Base-by-base conservation (phyloP, 2,797 vertebrate genomes). In the Manis pentadactyla region DNA sequence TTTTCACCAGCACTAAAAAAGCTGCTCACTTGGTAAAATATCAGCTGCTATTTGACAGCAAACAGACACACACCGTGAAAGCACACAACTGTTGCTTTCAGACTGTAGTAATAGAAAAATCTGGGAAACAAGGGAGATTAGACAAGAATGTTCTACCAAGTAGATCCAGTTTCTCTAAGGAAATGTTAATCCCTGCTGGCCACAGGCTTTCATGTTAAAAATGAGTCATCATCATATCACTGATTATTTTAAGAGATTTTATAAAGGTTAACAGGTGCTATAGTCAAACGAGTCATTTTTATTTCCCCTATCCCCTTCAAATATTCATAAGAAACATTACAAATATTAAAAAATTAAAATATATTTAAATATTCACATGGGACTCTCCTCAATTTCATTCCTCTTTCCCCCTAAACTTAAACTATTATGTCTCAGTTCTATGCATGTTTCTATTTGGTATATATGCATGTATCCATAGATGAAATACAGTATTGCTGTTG, bases 221-320 rank as follows among this genome's bases (percentile, higher is more conserved):
- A 53, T 85, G 97, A 98, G 87, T 95, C 93, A 95, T 96, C 82
- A 69, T 84, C 95, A 64, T 89, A 89, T 91, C 96, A 96, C 94
- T 69, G 87, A 81, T 97, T 95, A 96, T 94, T 94, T 97, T 97
- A 97, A 92, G 95, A 85, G 81, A 66, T 96, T 93, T 97, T 97
- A 69, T 85, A 88, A 95, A 81, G 82, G 94, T 86, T 96, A 90
- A 85, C 17, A 6, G 15, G 23, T 87, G 25, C 90, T 97, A 96
- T 46, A 93, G 31, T 90, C 69, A 77, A 84, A 86, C 74, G 51
- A 94, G 2, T 68, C 68, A 66, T 74, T 64, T 79, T 61, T 1
- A 53, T 59, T 69, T 53, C 59, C 79, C 84, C 39, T 42, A 12
- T 10, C 1, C 31, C 46, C 31, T 91, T 91, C n/a, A 90, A 63